Conservation (phyloP, 1,140 invertebrate species). For the Trialeurodes vaporariorum region DNA sequence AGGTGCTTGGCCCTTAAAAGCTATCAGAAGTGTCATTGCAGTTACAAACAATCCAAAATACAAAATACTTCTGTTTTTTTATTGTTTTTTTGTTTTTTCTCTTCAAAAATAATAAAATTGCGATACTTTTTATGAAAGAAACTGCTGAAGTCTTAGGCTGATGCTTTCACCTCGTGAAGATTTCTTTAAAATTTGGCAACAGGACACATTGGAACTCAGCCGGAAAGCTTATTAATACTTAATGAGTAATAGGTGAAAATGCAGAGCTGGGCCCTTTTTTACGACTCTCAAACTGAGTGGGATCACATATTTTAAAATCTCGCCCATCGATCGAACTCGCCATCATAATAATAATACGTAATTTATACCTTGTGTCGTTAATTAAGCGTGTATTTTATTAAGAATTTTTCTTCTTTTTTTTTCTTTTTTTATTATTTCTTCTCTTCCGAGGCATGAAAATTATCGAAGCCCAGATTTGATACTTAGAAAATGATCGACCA, state of each 20-base stretch:
- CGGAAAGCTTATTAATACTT: background rate
- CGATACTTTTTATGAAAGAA: too few species aligned
- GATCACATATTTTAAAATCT: constrained; percentile 1
- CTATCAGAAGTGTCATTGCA: too few species aligned
- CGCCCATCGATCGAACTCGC: background rate
- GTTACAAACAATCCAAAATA: too few species aligned
- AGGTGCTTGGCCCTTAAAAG: too few species aligned
- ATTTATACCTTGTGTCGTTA: background rate
- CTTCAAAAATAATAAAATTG: too few species aligned
- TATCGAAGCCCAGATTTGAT: background rate
- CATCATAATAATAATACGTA: constrained; percentile 1
- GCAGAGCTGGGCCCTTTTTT: background rate
- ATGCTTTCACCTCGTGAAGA: too few species aligned
- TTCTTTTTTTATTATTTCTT: background rate
- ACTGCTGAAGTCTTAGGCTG: too few species aligned
- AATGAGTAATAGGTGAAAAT: constrained; percentile 1
- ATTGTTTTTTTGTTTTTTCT: too few species aligned
- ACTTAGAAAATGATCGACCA: background rate
- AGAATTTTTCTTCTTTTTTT: too few species aligned
- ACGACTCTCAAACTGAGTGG: background rate
- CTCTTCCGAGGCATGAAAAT: background rate
- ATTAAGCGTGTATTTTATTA: background rate
- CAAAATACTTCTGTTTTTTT: too few species aligned
- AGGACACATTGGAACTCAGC: background rate
- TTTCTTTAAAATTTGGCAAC: background rate